These are phyloP conservation scores for Laticauda laticaudata DNA, from an alignment of 2,113 vertebrate genomes.

Conservation along the genomic window DNA sequence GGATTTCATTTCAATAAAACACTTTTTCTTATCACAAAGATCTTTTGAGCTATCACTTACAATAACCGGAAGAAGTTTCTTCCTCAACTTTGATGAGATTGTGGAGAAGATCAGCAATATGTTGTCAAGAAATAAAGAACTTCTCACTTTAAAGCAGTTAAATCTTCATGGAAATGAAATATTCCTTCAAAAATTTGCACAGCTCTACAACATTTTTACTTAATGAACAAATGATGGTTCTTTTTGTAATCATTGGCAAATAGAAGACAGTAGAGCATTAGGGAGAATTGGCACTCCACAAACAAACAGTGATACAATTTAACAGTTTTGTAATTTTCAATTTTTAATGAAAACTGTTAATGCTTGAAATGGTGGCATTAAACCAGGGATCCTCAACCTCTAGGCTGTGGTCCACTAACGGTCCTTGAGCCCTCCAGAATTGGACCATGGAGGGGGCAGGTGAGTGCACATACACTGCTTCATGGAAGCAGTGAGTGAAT, in stretches of 20 bases:
- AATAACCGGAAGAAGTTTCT: not conserved
- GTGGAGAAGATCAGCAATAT: not conserved
- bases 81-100: not conserved
- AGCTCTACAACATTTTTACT: not conserved
- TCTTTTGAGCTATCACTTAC: not conserved
- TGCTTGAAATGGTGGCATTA: not conserved
- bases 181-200: not conserved
- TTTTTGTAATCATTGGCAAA: not conserved
- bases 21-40: not conserved
- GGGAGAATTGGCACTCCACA: not conserved
- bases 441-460: not conserved
- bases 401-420: fast-evolving
- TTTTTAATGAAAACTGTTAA: not conserved
- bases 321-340: not conserved
- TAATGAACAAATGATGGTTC: not conserved
- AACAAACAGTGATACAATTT: not conserved
- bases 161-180: not conserved
- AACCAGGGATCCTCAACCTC: not conserved
- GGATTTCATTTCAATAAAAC: not conserved
- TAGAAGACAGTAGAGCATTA: not conserved
- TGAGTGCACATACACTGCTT: not conserved
- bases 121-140: not conserved
- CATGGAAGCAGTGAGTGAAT: not conserved
- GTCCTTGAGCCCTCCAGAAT: not conserved
- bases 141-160: not conserved